These are phyloP conservation scores for Oreochromis spilurus DNA, from an alignment of 2,113 vertebrate species.

Conservation along the genomic window DNA sequence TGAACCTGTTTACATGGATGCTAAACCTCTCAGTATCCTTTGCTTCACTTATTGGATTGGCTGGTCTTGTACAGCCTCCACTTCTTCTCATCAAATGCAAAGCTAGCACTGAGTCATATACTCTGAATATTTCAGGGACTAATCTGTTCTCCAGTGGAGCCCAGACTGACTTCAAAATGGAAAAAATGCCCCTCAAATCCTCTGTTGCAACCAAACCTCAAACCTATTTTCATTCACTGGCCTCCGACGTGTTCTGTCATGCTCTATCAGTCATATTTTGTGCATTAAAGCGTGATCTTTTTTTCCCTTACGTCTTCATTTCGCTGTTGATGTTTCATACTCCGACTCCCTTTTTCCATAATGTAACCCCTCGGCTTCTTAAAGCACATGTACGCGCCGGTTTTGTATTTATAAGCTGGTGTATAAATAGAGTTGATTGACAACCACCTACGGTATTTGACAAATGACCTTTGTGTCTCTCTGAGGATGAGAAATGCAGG, in stretches of 20 bases:
- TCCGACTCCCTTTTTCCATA: slow-evolving; percentile 34
- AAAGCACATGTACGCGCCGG: background rate
- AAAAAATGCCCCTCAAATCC: slow-evolving; percentile 14
- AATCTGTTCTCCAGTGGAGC: slow-evolving; percentile 40
- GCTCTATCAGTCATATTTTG: slow-evolving; percentile 48
- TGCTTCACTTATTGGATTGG: background rate
- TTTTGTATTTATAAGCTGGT: background rate
- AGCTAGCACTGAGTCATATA: background rate
- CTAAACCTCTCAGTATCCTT: background rate
- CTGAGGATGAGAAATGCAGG: background rate
- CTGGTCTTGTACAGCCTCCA: background rate
- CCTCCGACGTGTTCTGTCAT: slow-evolving; percentile 36
- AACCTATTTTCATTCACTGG: slow-evolving; percentile 39
- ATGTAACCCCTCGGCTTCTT: background rate
- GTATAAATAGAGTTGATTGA: background rate
- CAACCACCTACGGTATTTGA: background rate
- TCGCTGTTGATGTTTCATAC: slow-evolving; percentile 1
- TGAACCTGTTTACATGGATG: background rate
- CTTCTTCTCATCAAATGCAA: background rate
- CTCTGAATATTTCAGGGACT: background rate
- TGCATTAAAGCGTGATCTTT: slow-evolving; percentile 39
- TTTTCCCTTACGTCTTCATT: slow-evolving; percentile 31
- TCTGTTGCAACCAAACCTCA: slow-evolving; percentile 44
- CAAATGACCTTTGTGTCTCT: background rate
- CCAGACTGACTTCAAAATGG: slow-evolving; percentile 17